These are phyloP conservation scores for Drosophila micromelanica DNA, from an alignment of 1,140 invertebrate genomes.

Conservation along the genomic window DNA sequence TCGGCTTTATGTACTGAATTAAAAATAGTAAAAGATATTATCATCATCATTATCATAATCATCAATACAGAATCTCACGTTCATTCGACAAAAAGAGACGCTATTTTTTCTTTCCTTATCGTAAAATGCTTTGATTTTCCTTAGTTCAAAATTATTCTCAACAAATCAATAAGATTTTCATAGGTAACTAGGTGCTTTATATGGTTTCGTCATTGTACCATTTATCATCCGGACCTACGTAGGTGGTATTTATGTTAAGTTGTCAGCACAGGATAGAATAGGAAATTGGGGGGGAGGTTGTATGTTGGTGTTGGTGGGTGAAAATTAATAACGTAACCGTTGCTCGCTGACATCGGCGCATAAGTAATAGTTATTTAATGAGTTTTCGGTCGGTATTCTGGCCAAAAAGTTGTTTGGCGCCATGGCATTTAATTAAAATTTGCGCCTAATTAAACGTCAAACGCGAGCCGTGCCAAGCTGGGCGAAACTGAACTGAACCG, in stretches of 20 bases:
- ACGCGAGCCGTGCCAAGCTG: constrained; percentile 37
- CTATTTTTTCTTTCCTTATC: not conserved
- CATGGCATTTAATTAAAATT: constrained; percentile 77
- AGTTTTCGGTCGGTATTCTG: constrained; percentile 52
- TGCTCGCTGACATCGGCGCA: constrained; percentile 53
- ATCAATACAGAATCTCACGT: too few relatives aligned
- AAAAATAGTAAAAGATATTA: too few relatives aligned
- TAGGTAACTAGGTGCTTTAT: not conserved
- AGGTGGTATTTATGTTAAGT: constrained; percentile 36
- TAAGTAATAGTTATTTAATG: constrained; percentile 80
- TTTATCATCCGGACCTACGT: constrained; percentile 32
- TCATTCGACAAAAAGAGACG: too few relatives aligned
- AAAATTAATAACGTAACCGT: constrained; percentile 70
- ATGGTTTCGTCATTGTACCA: constrained; percentile 10
- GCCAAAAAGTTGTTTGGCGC: constrained; percentile 65
- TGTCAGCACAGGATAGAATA: constrained; percentile 15
- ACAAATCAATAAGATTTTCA: constrained; percentile 12
- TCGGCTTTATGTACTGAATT: too few relatives aligned
- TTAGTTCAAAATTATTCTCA: not conserved
- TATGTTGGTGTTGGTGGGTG: not conserved
- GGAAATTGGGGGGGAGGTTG: not conserved
- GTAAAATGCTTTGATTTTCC: not conserved
- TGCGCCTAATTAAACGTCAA: constrained; percentile 74
- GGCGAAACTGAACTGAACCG: not conserved
- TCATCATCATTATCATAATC: too few relatives aligned